Evolutionary conservation across 2,888 invertebrate genomes (phyloP).

Genomic region (Carabus problematicus): DNA sequence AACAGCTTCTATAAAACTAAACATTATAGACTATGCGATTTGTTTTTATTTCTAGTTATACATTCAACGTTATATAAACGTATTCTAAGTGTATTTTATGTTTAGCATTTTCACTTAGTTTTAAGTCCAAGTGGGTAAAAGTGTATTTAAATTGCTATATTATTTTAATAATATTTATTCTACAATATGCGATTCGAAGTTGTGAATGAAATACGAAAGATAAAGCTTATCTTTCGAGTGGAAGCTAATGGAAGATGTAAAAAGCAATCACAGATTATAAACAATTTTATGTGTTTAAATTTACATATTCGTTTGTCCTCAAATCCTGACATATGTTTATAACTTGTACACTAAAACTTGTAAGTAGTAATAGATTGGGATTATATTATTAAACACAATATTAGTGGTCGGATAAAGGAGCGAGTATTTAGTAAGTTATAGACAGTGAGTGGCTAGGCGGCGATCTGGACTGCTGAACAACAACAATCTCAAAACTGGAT

Average conservation of each 20-base stretch:
- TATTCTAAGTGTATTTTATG: not conserved
- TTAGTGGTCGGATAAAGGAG: not conserved
- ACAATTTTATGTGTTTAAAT: conserved; percentile 10
- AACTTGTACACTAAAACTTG: conserved; percentile 25
- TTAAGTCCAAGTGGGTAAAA: conserved; percentile 19
- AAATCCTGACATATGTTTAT: conserved; percentile 17
- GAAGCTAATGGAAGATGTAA: not conserved
- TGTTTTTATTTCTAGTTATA: no score
- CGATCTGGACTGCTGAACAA: not conserved
- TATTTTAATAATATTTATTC: conserved; percentile 22
- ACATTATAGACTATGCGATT: no score
- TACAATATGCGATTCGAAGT: not conserved
- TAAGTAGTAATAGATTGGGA: conserved; percentile 16
- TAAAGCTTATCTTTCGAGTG: not conserved
- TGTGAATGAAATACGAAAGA: conserved; percentile 23
- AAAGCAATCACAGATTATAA: not conserved
- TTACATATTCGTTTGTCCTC: conserved; percentile 18
- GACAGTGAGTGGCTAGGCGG: no score
- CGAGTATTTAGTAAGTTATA: no score
- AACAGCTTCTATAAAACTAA: no score
- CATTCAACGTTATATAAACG: no score
- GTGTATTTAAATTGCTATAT: conserved; percentile 26
- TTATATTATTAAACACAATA: conserved; percentile 28
- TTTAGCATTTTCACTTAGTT: conserved; percentile 15
- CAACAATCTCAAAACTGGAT: conserved; percentile 11